Conservation (phyloP, 2,797 vertebrate species). For the Chiloscyllium punctatum region DNA sequence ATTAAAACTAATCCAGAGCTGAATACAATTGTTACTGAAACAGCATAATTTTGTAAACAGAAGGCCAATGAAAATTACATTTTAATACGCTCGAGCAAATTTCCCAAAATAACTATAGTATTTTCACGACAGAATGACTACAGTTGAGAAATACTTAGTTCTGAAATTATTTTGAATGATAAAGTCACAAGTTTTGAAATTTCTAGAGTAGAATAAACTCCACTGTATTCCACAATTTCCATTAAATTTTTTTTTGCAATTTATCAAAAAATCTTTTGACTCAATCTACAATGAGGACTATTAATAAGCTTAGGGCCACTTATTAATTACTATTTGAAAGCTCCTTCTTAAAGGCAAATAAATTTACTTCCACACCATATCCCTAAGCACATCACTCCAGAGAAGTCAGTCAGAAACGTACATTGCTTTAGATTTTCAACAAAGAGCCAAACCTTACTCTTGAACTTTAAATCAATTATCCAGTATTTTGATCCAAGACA, state of each 20-base stretch:
- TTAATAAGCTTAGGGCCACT: neutral
- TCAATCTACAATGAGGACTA: neutral
- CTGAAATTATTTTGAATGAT: neutral
- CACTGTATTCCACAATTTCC: neutral
- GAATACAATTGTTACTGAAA: neutral
- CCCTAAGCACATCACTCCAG: neutral
- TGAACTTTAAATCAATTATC: neutral
- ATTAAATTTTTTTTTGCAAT: constrained; percentile 7
- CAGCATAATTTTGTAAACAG: neutral
- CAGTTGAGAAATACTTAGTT: neutral
- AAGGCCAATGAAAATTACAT: neutral
- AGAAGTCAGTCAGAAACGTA: neutral
- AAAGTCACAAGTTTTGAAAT: neutral
- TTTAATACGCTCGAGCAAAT: neutral
- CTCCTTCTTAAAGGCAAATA: neutral
- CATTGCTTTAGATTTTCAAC: neutral
- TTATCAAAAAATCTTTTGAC: constrained; percentile 12
- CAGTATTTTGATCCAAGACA: neutral
- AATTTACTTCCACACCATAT: neutral
- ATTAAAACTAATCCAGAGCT: neutral
- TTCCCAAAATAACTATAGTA: neutral
- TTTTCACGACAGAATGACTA: neutral
- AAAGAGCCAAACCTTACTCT: neutral
- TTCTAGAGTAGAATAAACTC: neutral
- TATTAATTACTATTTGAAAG: neutral